Percentiles rank a stretch among this genome's conserved stretches.
phyloP scores from a whole-genome alignment of 2,797 vertebrate species.

The Rhinoraja longicauda region DNA sequence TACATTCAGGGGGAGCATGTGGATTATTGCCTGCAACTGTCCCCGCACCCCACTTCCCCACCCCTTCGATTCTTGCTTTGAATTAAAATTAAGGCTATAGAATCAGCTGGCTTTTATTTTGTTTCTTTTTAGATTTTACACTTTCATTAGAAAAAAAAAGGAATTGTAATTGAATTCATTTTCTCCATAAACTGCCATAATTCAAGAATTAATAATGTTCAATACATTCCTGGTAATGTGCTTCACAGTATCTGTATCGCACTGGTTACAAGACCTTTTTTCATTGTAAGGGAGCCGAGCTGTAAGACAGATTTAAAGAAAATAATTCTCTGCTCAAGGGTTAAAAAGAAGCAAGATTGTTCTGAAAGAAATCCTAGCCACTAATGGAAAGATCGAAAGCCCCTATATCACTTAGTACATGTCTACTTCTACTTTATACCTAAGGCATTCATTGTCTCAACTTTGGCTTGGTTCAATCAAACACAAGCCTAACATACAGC shows the following conservation, averaged over 20 bases:
- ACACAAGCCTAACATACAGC: conserved; percentile 53
- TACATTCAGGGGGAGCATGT: neutral
- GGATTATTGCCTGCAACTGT: neutral
- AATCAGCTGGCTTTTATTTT: neutral
- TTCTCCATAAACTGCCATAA: neutral
- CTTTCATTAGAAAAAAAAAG: neutral
- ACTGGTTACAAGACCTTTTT: neutral
- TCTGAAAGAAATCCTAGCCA: conserved; percentile 40
- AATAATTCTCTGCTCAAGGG: neutral
- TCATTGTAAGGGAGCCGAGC: neutral
- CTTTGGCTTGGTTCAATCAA: conserved; percentile 61
- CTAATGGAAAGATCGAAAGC: conserved; percentile 43
- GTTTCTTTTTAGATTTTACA: neutral
- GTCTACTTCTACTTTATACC: conserved; percentile 51
- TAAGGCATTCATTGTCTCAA: conserved; percentile 52
- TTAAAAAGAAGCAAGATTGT: conserved; percentile 38
- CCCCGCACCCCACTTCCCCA: neutral
- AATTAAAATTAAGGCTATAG: neutral
- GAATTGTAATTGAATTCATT: neutral
- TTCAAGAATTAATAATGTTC: neutral
- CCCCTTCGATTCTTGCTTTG: neutral
- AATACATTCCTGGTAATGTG: neutral
- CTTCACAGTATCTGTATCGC: too few species aligned
- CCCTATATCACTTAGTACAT: conserved; percentile 54
- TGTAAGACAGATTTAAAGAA: neutral